These are phyloP conservation scores for rabbit (Oryctolagus cuniculus) DNA, from an alignment of 2,113 vertebrate genomes.

Conservation along the genomic window mOryCun1.1 NC_091434.1:51289001-51289500, in stretches of 20 bases:
- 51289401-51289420: background rate
- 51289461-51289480: background rate
- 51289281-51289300: background rate
- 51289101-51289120: background rate
- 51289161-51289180: background rate
- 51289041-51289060: background rate
- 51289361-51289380: background rate
- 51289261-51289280: background rate
- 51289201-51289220: background rate
- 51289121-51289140: background rate
- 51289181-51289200: background rate
- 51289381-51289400: background rate
- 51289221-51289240: background rate
- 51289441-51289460: background rate
- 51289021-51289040: background rate
- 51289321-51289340: background rate
- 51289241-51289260: background rate
- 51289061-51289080: background rate
- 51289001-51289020: background rate
- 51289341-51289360: background rate
- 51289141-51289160: slow-evolving; percentile 28
- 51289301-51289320: background rate
- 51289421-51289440: background rate
- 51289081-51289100: background rate
- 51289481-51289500: background rate